phyloP scores from a whole-genome alignment of 2,888 invertebrate species.

The Acholoe squamosa region DNA sequence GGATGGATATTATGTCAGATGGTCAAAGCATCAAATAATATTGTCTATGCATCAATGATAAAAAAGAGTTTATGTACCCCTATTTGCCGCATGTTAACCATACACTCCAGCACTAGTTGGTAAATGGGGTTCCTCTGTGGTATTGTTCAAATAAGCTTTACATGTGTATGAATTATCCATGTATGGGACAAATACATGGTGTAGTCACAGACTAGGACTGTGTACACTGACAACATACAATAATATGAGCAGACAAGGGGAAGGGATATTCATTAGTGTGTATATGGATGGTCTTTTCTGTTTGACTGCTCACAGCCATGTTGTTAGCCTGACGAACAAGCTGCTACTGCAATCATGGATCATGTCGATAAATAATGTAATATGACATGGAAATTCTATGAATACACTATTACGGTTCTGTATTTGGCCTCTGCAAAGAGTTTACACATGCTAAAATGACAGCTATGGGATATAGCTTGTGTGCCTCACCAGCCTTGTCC shows the following conservation, averaged over 20 bases:
- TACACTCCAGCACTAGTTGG: neutral
- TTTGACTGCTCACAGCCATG: no score
- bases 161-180: neutral
- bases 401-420: neutral
- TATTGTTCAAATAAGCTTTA: neutral
- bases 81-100: neutral
- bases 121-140: neutral
- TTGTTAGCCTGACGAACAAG: neutral
- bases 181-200: neutral
- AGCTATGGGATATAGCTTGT: no score
- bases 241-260: no score
- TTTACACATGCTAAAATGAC: no score
- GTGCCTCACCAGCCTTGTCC: no score
- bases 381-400: neutral
- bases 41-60: no score
- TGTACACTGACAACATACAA: constrained; percentile 18
- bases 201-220: neutral
- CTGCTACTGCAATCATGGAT: neutral
- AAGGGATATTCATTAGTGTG: no score
- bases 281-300: no score
- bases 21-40: no score
- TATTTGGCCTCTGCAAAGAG: neutral
- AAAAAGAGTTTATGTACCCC: neutral
- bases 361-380: neutral
- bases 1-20: no score